These are phyloP conservation scores for Aphelocoma californica DNA, from an alignment of 2,797 vertebrate species.

Conservation along the genomic window DNA sequence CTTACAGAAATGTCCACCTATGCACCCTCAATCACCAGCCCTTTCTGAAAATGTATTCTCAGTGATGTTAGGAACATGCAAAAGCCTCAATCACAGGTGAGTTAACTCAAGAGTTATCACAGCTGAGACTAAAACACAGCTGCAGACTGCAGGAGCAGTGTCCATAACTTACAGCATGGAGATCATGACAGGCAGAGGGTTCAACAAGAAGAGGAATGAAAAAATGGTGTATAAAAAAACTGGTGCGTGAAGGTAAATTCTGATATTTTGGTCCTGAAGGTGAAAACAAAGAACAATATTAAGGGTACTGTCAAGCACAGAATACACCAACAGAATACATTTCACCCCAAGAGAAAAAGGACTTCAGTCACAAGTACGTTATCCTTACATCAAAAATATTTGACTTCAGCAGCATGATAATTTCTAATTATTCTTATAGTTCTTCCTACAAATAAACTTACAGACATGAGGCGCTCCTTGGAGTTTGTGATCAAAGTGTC, in stretches of 20 bases:
- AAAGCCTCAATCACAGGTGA: background rate
- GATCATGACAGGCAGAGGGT: background rate
- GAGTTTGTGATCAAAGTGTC: constrained; percentile 32
- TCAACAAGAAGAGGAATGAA: background rate
- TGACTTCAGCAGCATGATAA: background rate
- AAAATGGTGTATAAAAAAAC: background rate
- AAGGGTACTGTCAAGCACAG: background rate
- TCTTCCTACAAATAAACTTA: constrained; percentile 34
- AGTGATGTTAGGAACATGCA: background rate
- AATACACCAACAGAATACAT: background rate
- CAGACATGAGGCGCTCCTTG: background rate
- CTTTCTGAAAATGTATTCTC: background rate
- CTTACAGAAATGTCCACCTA: background rate
- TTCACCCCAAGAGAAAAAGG: background rate
- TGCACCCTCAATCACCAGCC: background rate
- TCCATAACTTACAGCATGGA: background rate
- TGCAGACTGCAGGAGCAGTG: background rate
- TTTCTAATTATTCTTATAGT: constrained; percentile 7
- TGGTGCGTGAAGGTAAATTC: background rate
- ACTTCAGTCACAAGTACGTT: background rate
- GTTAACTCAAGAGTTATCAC: background rate
- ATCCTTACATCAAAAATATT: background rate
- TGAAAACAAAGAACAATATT: background rate
- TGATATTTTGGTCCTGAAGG: background rate
- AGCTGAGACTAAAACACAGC: background rate